Conservation (phyloP, 2,113 vertebrate species). For the Agelaius tricolor region DNA sequence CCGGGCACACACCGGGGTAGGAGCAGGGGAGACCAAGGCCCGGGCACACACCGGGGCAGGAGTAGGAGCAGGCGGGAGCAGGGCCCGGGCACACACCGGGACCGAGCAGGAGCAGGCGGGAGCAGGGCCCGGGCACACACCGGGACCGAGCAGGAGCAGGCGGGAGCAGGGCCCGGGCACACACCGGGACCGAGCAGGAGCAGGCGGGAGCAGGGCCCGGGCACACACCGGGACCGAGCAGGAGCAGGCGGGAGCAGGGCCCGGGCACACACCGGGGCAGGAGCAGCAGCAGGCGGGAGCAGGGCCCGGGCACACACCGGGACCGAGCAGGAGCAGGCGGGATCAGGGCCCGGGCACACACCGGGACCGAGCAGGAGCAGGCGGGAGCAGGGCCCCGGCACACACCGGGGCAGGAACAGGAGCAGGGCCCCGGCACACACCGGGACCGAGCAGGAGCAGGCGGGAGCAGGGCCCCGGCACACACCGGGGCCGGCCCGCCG, state of each 20-base stretch:
- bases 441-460: not conserved
- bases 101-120: no score
- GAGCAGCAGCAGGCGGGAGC: not conserved
- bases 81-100: rapidly evolving
- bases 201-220: not conserved
- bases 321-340: not conserved
- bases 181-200: no score
- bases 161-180: not conserved
- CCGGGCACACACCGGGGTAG: rapidly evolving
- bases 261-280: rapidly evolving
- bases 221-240: rapidly evolving
- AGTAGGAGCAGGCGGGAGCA: not conserved
- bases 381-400: not conserved
- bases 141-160: no score
- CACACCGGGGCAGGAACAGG: no score
- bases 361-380: no score
- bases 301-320: not conserved
- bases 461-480: not conserved
- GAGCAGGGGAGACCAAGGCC: not conserved
- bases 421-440: no score
- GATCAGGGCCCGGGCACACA: not conserved
- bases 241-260: not conserved
- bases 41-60: rapidly evolving
- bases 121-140: not conserved
- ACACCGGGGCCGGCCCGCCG: no score